phyloP scores from a whole-genome alignment of 2,797 vertebrate species.

The Hypotaenidia philippensis region DNA sequence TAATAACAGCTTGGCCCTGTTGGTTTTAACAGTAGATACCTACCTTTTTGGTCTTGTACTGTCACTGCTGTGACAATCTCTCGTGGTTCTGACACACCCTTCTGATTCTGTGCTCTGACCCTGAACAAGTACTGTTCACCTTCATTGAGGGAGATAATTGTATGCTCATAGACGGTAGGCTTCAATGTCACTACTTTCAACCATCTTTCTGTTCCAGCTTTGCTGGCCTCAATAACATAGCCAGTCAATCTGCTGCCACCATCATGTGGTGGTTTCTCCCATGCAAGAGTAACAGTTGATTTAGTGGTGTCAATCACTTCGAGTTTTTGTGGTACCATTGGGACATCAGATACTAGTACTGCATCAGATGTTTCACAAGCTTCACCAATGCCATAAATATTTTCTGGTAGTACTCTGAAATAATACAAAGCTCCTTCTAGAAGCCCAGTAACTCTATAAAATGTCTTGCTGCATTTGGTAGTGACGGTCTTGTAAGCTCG shows the following conservation, averaged over 20 bases:
- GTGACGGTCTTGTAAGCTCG: constrained; percentile 98
- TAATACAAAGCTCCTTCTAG: constrained; percentile 96
- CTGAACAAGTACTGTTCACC: constrained; percentile 96
- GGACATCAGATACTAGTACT: constrained; percentile 94
- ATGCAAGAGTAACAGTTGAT: constrained; percentile 90
- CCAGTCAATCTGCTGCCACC: constrained; percentile 94
- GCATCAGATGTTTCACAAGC: constrained; percentile 92
- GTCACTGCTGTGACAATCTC: constrained; percentile 93
- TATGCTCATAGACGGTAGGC: constrained; percentile 90
- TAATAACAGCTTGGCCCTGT: neutral
- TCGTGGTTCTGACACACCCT: constrained; percentile 91
- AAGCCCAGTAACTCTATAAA: constrained; percentile 91
- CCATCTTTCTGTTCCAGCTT: constrained; percentile 95
- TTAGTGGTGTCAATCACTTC: constrained; percentile 95
- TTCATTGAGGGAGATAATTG: constrained; percentile 94
- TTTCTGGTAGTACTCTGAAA: constrained; percentile 96
- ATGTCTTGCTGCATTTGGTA: constrained; percentile 95
- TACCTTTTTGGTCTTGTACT: constrained; percentile 96
- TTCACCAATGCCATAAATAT: constrained; percentile 97
- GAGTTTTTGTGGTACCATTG: constrained; percentile 90
- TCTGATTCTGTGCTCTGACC: constrained; percentile 93
- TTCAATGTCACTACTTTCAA: constrained; percentile 96
- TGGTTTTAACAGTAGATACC: constrained; percentile 2
- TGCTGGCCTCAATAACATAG: constrained; percentile 95
- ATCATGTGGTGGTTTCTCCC: constrained; percentile 97